These are phyloP conservation scores for Cassiopea xamachana DNA, from an alignment of 30 jellyfish, hydroid and myxozoan genomes.

Conservation along the genomic window DNA sequence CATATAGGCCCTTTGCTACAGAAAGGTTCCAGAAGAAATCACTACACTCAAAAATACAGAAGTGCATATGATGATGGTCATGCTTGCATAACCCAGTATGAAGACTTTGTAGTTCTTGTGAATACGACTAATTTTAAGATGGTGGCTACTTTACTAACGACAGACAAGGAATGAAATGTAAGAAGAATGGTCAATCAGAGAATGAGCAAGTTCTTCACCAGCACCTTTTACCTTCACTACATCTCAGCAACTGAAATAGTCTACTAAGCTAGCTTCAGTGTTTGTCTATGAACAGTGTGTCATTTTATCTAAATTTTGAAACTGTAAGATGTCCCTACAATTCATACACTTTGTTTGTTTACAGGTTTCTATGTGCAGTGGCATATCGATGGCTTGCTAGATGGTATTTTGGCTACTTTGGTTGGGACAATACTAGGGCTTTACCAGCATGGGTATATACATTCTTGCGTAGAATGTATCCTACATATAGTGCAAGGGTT, in stretches of 20 bases:
- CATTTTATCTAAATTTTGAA: neutral
- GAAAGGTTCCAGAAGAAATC: neutral
- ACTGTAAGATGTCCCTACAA: neutral
- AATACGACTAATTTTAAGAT: neutral
- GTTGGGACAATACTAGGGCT: constrained; percentile 48
- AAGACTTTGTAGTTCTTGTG: constrained; percentile 15
- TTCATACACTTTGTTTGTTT: neutral
- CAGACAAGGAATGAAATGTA: neutral
- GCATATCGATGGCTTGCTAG: constrained; percentile 35
- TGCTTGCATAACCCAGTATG: constrained; percentile 18
- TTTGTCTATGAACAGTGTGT: neutral
- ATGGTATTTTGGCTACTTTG: constrained; percentile 32
- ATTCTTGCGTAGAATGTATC: constrained; percentile 23
- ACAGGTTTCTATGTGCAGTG: constrained; percentile 31
- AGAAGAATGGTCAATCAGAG: constrained; percentile 17
- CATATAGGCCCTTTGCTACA: neutral
- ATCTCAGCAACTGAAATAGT: neutral
- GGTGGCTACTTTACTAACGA: constrained; percentile 17
- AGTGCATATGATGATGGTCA: neutral
- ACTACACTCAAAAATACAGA: too few relatives aligned
- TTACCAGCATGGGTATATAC: constrained; percentile 31
- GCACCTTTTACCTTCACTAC: neutral
- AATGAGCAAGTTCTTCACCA: constrained; percentile 12
- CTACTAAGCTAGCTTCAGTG: neutral
- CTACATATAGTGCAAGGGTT: constrained; percentile 4